phyloP scores from a whole-genome alignment of 2,113 vertebrate species.

The Oenanthe melanoleuca region DNA sequence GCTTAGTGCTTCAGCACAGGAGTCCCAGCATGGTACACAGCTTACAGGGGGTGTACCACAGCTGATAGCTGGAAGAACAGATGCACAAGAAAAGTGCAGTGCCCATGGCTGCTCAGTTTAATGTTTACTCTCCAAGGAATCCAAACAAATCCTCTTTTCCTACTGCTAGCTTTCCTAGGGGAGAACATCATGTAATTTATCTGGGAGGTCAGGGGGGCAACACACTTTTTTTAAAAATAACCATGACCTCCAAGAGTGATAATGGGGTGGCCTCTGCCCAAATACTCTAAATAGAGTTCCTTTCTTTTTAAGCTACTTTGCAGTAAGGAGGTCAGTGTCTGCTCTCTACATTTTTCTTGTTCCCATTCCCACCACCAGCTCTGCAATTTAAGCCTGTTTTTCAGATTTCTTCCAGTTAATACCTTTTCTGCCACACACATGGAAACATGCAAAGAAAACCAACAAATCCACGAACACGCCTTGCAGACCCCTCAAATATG shows the following conservation, averaged over 20 bases:
- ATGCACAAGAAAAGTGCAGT: background rate
- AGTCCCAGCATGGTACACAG: background rate
- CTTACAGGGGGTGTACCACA: background rate
- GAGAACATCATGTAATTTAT: background rate
- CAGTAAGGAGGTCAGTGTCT: background rate
- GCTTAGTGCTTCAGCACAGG: background rate
- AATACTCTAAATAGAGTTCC: background rate
- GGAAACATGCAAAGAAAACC: background rate
- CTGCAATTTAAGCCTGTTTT: background rate
- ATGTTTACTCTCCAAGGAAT: constrained; percentile 1
- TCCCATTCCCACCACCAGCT: background rate
- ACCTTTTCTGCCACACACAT: background rate
- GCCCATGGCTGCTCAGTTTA: background rate
- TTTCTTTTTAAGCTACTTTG: background rate
- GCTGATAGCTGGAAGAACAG: background rate
- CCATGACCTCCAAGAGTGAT: background rate
- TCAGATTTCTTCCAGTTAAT: background rate
- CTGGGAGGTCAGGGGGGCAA: background rate
- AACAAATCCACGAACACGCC: background rate
- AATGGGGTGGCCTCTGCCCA: background rate
- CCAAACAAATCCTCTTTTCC: constrained; percentile 9
- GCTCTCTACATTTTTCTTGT: background rate
- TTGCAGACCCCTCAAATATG: background rate
- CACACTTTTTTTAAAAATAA: background rate
- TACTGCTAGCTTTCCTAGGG: background rate